Evolutionary conservation across 2,797 vertebrate species (phyloP).

Genomic region (Rhinella marina): DNA sequence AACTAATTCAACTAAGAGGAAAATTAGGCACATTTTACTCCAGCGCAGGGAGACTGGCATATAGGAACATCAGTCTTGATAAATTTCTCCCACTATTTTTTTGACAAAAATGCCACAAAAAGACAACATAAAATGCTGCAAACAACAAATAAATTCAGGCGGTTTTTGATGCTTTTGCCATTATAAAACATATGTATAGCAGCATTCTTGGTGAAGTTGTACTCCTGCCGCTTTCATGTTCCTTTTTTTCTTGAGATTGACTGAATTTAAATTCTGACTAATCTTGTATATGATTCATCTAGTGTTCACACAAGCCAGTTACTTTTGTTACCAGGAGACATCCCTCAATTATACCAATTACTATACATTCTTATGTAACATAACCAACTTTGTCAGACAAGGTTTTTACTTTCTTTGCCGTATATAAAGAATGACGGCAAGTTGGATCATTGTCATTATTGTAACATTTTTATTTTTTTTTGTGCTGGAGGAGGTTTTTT

Average conservation of each 20-base stretch:
- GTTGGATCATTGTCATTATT: background rate
- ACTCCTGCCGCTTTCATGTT: background rate
- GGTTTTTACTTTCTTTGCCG: conserved; percentile 21
- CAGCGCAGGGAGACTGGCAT: too few relatives aligned
- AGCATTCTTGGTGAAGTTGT: background rate
- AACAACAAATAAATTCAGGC: too few relatives aligned
- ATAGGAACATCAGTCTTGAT: too few relatives aligned
- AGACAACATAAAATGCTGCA: too few relatives aligned
- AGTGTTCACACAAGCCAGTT: conserved; percentile 17
- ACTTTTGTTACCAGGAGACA: conserved; percentile 49
- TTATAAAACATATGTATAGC: too few relatives aligned
- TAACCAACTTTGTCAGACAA: conserved; percentile 34
- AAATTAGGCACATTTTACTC: too few relatives aligned
- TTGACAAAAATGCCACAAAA: too few relatives aligned
- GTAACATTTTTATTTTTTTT: background rate
- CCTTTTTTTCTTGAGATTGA: background rate
- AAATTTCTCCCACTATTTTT: too few relatives aligned
- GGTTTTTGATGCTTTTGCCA: too few relatives aligned
- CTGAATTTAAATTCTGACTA: conserved; percentile 41
- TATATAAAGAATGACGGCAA: background rate
- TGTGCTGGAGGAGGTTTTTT: background rate
- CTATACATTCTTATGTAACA: conserved; percentile 42
- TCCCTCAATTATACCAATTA: conserved; percentile 45
- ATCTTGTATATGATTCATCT: conserved; percentile 51
- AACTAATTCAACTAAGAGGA: too few relatives aligned